A percentile compares a stretch with the other conserved stretches of the same genome.
Conservation (phyloP, 1,140 invertebrate species). For the Thaumatotibia leucotreta region DNA sequence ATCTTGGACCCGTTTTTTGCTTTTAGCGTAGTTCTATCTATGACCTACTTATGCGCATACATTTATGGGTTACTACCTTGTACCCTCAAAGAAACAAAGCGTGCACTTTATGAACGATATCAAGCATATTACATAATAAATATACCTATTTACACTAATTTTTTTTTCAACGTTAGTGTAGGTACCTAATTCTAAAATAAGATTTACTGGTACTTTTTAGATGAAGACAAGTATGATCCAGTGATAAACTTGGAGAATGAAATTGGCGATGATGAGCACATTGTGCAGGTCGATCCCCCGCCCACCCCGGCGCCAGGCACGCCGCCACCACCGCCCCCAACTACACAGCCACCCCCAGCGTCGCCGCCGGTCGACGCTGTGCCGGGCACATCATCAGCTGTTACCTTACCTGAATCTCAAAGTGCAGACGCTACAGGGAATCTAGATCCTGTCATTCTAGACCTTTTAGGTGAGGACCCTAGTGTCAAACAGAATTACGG, state of each 20-base stretch:
- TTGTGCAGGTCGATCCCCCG: background rate
- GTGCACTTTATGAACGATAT: background rate
- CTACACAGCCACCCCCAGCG: background rate
- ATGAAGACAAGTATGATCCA: background rate
- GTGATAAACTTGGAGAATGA: background rate
- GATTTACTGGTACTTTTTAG: background rate
- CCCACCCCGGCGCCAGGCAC: too few relatives aligned
- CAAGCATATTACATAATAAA: background rate
- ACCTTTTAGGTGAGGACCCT: too few relatives aligned
- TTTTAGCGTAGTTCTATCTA: background rate
- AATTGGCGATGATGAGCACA: background rate
- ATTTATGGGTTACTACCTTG: background rate
- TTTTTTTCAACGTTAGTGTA: background rate
- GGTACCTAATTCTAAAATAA: background rate
- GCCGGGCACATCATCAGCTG: background rate
- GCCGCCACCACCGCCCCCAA: too few relatives aligned
- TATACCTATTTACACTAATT: too few relatives aligned
- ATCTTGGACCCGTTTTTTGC: background rate
- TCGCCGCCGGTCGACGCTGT: background rate
- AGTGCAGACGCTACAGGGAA: background rate
- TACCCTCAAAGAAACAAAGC: background rate
- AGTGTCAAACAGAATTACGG: too few relatives aligned
- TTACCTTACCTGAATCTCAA: background rate
- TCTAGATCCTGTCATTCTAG: too few relatives aligned
- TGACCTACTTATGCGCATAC: background rate